phyloP scores from a whole-genome alignment of 2,113 vertebrate species.

The Cebidichthys violaceus region DNA sequence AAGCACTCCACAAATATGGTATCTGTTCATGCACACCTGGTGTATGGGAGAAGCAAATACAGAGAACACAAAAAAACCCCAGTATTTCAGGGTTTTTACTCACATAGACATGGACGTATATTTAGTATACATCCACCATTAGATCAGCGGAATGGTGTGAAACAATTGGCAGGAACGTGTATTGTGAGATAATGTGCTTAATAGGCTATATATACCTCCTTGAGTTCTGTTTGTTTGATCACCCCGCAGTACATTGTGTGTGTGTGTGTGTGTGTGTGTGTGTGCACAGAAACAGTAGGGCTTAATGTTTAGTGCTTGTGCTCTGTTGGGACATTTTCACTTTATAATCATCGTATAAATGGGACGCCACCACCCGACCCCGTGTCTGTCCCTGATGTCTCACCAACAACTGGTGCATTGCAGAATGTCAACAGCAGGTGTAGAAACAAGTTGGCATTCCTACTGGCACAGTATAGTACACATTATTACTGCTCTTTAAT shows the following conservation, averaged over 20 bases:
- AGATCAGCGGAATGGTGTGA: background rate
- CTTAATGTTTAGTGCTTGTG: background rate
- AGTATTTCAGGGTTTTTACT: background rate
- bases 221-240: background rate
- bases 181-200: background rate
- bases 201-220: background rate
- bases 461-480: background rate
- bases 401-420: background rate
- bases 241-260: background rate
- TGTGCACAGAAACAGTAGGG: too few relatives aligned
- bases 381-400: background rate
- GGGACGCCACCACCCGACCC: background rate
- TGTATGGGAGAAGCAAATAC: background rate
- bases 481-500: background rate
- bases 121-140: background rate
- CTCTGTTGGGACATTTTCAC: background rate
- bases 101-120: background rate
- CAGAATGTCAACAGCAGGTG: background rate
- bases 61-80: too few relatives aligned
- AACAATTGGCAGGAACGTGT: background rate
- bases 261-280: too few relatives aligned
- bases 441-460: background rate
- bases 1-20: conserved; percentile 8
- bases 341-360: background rate
- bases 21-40: background rate